Evolutionary conservation across 30 jellyfish, hydroid and myxozoan genomes (phyloP), one percentile per base, ranked within the genome.

Genomic region (Pseudorhiza aurosa): DNA sequence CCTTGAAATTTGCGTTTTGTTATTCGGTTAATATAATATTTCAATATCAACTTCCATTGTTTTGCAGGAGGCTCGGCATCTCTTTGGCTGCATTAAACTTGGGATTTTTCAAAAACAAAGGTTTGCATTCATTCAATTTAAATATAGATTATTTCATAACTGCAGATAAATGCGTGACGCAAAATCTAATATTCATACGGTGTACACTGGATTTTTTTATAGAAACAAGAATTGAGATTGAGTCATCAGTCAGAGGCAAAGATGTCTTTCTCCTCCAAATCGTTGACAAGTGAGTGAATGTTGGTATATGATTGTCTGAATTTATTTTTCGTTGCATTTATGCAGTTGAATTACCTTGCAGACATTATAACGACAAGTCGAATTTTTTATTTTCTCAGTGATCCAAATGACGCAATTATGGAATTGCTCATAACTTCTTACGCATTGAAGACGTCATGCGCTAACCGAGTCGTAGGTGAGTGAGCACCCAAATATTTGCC

Each of bases 401-500:
- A 94, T 51, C 99, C 99, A 55, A 94, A 94, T 79, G 99, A 94
- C 74, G 88, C 96, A 47, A 94, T 94, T 58, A 94, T 94, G 99
- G 90, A 94, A 68, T 45, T 94, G 57, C 89, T 94, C 21, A 94
- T 94, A 83, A 88, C 96, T 42, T 77, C 97, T 7, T 94, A 94
- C 72, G 99, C 99, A 6, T 40, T 94, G 33, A 94, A 94, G 77
- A 87, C 99, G n/a, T 93, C 99, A 9, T 94, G 99, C 68, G 96
- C 97, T 11, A 79, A 95, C 15, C 77, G 91, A 77, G 95, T 81
- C 25, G 95, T 94, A 1, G 99, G 99, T 93, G 59, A 31, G 90
- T 0, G 25, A 24, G n/a, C n/a, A 49, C n/a, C 5, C 63, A 49
- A 2, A 15, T n/a, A n/a, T n/a, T n/a, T n/a, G n/a, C n/a, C n/a